A percentile compares a stretch with the other conserved stretches of the same genome.
phyloP scores from a whole-genome alignment of 2,113 vertebrate species.

The Nothocercus julius region DNA sequence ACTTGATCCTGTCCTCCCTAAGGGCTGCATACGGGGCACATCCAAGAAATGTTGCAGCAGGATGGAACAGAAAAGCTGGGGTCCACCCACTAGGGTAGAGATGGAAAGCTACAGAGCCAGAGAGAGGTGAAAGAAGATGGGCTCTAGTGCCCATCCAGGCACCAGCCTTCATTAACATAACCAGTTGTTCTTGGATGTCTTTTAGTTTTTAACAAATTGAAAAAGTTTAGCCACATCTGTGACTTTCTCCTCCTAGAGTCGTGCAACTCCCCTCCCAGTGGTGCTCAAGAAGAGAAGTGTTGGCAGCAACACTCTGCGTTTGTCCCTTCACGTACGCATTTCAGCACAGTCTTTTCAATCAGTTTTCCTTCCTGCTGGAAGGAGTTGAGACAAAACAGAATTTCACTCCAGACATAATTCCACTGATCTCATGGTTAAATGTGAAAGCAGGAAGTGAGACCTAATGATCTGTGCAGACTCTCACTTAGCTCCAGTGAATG shows the following conservation, averaged over 20 bases:
- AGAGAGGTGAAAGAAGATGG: background rate
- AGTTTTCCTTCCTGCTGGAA: background rate
- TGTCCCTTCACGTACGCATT: background rate
- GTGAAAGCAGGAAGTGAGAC: background rate
- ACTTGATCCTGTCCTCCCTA: background rate
- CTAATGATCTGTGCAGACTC: background rate
- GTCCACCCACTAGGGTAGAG: background rate
- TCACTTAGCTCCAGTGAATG: background rate
- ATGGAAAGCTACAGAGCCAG: background rate
- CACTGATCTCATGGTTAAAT: background rate
- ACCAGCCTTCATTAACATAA: fast-evolving
- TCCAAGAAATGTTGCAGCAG: background rate
- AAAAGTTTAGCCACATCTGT: background rate
- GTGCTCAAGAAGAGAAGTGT: background rate
- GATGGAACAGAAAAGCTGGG: background rate
- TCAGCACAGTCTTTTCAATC: background rate
- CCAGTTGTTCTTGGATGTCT: background rate
- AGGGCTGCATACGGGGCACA: fast-evolving
- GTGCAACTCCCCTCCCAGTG: background rate
- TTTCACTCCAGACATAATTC: background rate
- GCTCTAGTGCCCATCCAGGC: background rate
- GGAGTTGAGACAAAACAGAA: background rate
- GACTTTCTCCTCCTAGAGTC: background rate
- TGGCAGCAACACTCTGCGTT: background rate
- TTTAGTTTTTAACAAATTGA: background rate